phyloP scores from a whole-genome alignment of 2,113 vertebrate species.

The Leucopsar rothschildi region DNA sequence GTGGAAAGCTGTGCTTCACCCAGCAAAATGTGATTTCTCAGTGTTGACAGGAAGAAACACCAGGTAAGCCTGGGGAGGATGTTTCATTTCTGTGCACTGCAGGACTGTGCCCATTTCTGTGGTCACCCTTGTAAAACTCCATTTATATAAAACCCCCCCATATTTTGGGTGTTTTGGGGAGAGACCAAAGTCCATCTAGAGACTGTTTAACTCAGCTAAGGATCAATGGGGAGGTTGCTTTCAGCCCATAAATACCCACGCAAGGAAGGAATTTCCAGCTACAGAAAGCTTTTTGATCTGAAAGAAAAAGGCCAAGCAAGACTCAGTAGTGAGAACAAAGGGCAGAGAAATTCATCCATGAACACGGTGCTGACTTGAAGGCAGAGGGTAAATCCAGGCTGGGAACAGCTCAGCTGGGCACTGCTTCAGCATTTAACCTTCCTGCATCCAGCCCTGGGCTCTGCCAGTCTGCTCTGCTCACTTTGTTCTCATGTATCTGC shows the following conservation, averaged over 20 bases:
- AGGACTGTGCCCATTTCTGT: not conserved
- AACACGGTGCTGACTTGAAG: not conserved
- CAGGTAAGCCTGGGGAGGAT: not conserved
- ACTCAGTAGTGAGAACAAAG: not conserved
- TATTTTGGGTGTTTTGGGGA: too few species aligned
- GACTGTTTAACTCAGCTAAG: not conserved
- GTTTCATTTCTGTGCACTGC: not conserved
- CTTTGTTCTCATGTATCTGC: not conserved
- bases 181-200: not conserved
- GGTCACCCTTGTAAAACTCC: not conserved
- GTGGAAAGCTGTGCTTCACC: not conserved
- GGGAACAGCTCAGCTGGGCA: not conserved
- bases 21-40: not conserved
- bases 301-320: not conserved
- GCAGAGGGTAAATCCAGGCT: not conserved
- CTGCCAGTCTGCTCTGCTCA: not conserved
- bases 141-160: not conserved
- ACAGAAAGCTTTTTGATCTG: not conserved
- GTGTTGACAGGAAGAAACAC: not conserved
- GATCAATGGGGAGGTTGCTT: not conserved
- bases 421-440: not conserved
- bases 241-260: not conserved
- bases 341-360: not conserved
- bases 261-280: not conserved
- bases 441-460: not conserved